Conservation (phyloP, 2,113 vertebrate species). For the Ardeotis arabs region DNA sequence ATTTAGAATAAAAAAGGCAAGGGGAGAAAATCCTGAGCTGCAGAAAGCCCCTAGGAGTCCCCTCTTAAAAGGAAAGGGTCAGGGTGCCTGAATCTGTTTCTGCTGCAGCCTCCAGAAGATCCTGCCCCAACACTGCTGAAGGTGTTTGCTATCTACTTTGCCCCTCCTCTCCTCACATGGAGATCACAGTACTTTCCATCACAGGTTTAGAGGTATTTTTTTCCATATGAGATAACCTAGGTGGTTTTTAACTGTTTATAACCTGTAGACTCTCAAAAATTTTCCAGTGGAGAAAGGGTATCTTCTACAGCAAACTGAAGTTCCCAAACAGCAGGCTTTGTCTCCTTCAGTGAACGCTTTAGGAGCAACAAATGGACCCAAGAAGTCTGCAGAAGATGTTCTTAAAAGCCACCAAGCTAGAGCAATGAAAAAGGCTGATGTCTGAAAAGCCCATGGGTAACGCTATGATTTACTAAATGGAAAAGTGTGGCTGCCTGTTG, state of each 20-base stretch:
- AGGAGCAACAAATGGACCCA: not conserved
- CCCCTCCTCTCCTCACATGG: not conserved
- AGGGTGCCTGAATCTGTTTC: not conserved
- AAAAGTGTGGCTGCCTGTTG: not conserved
- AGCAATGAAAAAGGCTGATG: not conserved
- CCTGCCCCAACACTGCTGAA: not conserved
- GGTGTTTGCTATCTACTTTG: not conserved
- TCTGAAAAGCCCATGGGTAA: not conserved
- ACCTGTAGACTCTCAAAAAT: not conserved
- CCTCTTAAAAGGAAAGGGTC: not conserved
- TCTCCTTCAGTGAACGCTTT: not conserved
- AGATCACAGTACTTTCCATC: not conserved
- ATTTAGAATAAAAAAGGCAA: not conserved
- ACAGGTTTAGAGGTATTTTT: not conserved
- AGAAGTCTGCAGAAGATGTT: not conserved
- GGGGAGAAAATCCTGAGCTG: not conserved
- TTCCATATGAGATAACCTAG: not conserved
- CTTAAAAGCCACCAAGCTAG: not conserved
- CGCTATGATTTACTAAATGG: not conserved
- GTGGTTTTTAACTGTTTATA: not conserved
- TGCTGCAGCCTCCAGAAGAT: not conserved
- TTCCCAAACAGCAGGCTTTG: not conserved
- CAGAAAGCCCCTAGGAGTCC: not conserved
- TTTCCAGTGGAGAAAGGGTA: not conserved
- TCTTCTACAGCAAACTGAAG: not conserved